These are phyloP conservation scores for Omphaloscelis lunosa DNA, from an alignment of 2,888 invertebrate genomes.

Conservation along the genomic window DNA sequence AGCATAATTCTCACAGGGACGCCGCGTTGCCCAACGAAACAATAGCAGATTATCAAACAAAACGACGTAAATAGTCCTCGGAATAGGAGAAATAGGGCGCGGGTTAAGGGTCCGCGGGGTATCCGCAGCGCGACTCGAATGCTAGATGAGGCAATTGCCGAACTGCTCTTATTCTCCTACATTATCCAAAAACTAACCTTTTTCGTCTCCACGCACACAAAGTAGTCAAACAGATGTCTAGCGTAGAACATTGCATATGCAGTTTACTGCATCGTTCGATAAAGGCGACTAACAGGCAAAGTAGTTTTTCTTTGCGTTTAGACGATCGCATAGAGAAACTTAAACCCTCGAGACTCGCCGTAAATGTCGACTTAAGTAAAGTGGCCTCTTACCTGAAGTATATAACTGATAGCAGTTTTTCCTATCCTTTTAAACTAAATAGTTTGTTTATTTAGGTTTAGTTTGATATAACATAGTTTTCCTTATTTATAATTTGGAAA, in stretches of 20 bases:
- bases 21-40: slow-evolving; percentile 85
- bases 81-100: slow-evolving; percentile 86
- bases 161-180: slow-evolving; percentile 71
- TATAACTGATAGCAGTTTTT: slow-evolving; percentile 62
- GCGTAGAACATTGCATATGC: slow-evolving; percentile 55
- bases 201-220: slow-evolving; percentile 32
- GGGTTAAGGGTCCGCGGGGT: slow-evolving; percentile 88
- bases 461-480: background rate
- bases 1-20: slow-evolving; percentile 88
- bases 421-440: slow-evolving; percentile 47
- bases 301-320: slow-evolving; percentile 75
- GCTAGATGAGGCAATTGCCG: slow-evolving; percentile 84
- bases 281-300: slow-evolving; percentile 76
- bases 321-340: slow-evolving; percentile 74
- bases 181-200: slow-evolving; percentile 63
- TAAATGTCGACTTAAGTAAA: slow-evolving; percentile 75
- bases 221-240: slow-evolving; percentile 39
- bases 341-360: slow-evolving; percentile 75
- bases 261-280: slow-evolving; percentile 73
- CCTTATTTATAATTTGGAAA: background rate
- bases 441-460: slow-evolving; percentile 24
- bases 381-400: slow-evolving; percentile 72
- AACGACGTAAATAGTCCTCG: slow-evolving; percentile 89
- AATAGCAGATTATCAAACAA: slow-evolving; percentile 90
- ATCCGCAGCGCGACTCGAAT: slow-evolving; percentile 87